Evolutionary conservation across 2,113 vertebrate species (phyloP), one percentile per base, ranked within the genome.

Genomic region (Dolichallabes microphthalmus): DNA sequence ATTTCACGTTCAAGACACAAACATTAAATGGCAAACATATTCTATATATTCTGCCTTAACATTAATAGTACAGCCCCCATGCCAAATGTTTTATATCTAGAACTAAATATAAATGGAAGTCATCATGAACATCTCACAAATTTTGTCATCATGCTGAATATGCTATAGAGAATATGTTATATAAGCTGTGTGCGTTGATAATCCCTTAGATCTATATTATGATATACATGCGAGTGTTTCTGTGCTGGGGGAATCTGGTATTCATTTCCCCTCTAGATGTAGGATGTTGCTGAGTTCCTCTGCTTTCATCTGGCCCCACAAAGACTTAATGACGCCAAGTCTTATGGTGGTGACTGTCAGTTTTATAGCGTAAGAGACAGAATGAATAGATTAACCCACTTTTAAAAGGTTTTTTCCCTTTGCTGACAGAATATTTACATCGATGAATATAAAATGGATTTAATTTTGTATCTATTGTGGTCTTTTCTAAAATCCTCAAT

Each of bases 221-320:
- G 25, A 32, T 79, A 57, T 39, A 14, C 32, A 71, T 80, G 52
- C 25, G 84, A 71, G 52, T 63, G 53, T 71, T 80, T 55, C 22
- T 60, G 52, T 80, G 84, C 69, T 32, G 9, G 27, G 27, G 60
- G 60, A 80, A 80, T 80, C 76, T 85, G 84, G 75, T 69, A 58
- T 68, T 80, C 2, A 85, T 85, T 85, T 80, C 84, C 75, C 80
- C 30, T 74, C 50, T 4, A 64, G 77, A 77, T 80, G 82, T 68
- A 80, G 66, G 69, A 75, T 81, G 61, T 50, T 82, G 53, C 78
- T 27, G 15, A 85, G 35, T 71, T 76, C n/a, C 19, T 69, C 73
- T 4, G 52, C 64, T 77, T 55, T 77, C 80, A 68, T 85, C 78
- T 14, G 52, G 35, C 27, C 66, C 53, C 6, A 22, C 17, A 74